Conservation (phyloP, 1,140 invertebrate genomes). For the Papilio machaon region DNA sequence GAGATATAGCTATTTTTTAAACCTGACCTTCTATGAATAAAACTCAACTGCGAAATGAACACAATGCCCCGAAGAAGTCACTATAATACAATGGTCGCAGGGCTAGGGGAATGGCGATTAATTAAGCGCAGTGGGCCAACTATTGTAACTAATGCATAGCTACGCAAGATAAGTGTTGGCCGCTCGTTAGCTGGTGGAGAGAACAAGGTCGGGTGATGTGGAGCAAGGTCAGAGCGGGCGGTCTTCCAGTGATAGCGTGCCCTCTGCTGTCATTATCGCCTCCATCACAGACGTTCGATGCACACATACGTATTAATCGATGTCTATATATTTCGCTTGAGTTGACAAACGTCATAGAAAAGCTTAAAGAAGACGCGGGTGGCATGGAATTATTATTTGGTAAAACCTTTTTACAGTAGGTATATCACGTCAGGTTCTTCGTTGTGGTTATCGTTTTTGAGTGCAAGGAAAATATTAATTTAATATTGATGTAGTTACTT, state of each 20-base stretch:
- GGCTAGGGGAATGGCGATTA: conserved; percentile 58
- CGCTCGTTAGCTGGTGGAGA: conserved; percentile 61
- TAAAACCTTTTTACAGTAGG: background rate
- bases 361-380: background rate
- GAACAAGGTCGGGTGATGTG: conserved; percentile 72
- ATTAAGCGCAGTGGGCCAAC: conserved; percentile 69
- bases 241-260: conserved; percentile 76
- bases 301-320: conserved; percentile 2
- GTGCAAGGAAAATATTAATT: too few relatives aligned
- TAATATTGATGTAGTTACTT: background rate
- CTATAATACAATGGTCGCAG: conserved; percentile 13
- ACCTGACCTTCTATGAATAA: background rate
- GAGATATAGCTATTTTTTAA: background rate
- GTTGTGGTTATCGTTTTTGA: too few relatives aligned
- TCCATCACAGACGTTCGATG: conserved; percentile 56
- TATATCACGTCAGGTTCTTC: background rate
- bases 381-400: background rate
- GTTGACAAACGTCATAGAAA: conserved; percentile 11
- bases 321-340: conserved; percentile 1
- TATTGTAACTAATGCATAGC: conserved; percentile 67
- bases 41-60: background rate
- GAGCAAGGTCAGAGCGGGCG: conserved; percentile 74
- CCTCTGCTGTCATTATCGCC: conserved; percentile 73
- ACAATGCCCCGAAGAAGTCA: conserved; percentile 1
- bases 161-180: conserved; percentile 64